phyloP scores from a whole-genome alignment of 2,113 vertebrate genomes.

The Petrocephalus microphthalmus region DNA sequence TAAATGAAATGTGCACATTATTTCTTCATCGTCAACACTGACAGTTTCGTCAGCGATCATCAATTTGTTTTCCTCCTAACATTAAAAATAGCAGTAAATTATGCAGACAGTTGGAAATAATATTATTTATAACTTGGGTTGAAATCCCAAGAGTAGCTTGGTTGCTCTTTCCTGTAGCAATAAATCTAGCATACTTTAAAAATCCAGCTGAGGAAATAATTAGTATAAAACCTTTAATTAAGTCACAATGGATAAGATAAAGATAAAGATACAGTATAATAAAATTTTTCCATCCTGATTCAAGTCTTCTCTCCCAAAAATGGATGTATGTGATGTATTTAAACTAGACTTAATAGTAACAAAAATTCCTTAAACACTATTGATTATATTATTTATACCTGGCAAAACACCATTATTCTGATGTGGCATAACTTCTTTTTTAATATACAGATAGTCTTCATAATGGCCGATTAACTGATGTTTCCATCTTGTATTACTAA shows the following conservation, averaged over 20 bases:
- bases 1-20: background rate
- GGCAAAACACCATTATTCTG: background rate
- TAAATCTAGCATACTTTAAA: background rate
- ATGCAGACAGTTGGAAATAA: background rate
- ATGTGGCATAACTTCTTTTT: background rate
- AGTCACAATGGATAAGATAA: background rate
- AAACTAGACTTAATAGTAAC: background rate
- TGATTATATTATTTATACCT: background rate
- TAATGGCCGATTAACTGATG: slow-evolving; percentile 52
- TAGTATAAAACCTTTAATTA: background rate
- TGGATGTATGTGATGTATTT: background rate
- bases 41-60: background rate
- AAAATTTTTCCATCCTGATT: background rate
- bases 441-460: slow-evolving; percentile 48
- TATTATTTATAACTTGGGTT: background rate
- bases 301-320: background rate
- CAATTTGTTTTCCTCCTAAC: background rate
- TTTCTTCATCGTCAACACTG: background rate
- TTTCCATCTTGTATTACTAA: slow-evolving; percentile 61
- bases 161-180: background rate
- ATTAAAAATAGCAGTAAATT: background rate
- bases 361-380: background rate
- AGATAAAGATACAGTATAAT: background rate
- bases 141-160: background rate
- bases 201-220: background rate